phyloP scores from a whole-genome alignment of 1,140 invertebrate genomes.

The Aricia agestis region DNA sequence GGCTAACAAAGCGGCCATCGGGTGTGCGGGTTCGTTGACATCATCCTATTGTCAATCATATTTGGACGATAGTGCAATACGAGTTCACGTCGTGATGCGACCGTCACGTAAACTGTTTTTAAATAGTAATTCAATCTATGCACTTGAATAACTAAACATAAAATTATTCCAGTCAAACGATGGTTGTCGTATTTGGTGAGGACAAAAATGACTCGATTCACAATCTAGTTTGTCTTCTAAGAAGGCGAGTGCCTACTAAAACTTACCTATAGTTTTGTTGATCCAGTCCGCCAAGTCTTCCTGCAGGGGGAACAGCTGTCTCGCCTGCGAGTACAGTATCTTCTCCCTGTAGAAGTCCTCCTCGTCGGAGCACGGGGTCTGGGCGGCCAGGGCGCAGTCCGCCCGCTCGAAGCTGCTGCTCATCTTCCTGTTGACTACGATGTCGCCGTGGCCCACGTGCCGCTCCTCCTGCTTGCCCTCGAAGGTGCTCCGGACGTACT shows the following conservation, averaged over 20 bases:
- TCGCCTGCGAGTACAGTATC: conserved; percentile 84
- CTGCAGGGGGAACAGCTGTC: conserved; percentile 87
- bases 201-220: no score
- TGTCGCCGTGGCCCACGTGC: conserved; percentile 53
- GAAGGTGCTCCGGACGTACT: conserved; percentile 62
- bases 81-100: neutral
- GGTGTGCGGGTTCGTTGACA: neutral
- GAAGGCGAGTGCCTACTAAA: no score
- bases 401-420: conserved; percentile 76
- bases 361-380: conserved; percentile 80
- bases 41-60: conserved; percentile 11
- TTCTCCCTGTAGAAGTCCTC: conserved; percentile 86
- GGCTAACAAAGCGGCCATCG: conserved; percentile 11
- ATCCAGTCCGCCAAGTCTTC: conserved; percentile 93
- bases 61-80: conserved; percentile 5
- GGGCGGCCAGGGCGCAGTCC: conserved; percentile 75
- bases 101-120: neutral
- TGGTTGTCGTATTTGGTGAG: no score
- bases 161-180: no score
- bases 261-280: conserved; percentile 88
- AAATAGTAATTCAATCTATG: neutral
- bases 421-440: conserved; percentile 68
- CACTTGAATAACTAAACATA: neutral
- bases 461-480: conserved; percentile 55
- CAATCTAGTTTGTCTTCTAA: no score